These are phyloP conservation scores for Narcine bancroftii DNA, from an alignment of 2,113 vertebrate species.

Conservation along the genomic window DNA sequence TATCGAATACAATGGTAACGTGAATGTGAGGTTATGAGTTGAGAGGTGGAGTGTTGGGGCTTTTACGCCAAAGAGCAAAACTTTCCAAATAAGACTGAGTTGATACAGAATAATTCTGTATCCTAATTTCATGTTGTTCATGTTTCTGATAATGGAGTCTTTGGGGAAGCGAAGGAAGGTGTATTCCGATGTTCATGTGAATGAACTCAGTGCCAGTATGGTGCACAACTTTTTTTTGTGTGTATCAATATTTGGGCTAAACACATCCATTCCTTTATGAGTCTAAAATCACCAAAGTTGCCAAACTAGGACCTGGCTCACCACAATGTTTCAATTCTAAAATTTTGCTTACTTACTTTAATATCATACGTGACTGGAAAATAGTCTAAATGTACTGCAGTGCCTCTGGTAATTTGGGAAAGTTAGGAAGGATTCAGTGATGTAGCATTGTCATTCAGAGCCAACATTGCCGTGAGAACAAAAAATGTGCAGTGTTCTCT, in stretches of 20 bases:
- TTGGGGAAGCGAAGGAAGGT: too few species aligned
- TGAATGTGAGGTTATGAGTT: background rate
- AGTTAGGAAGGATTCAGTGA: too few species aligned
- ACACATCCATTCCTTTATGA: background rate
- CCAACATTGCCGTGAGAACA: too few species aligned
- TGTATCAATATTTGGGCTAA: background rate
- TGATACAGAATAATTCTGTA: background rate
- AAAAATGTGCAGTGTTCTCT: too few species aligned
- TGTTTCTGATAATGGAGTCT: background rate
- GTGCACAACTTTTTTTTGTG: background rate
- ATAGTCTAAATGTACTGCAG: too few species aligned
- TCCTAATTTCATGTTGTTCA: background rate
- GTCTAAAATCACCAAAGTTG: background rate
- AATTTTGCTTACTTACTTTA: background rate
- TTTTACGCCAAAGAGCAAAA: background rate
- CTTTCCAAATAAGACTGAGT: background rate
- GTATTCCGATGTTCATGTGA: background rate
- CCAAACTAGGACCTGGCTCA: background rate
- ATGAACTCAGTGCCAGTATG: background rate
- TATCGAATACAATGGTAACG: background rate
- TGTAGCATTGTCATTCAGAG: too few species aligned
- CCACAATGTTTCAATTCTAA: background rate
- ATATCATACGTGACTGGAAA: too few species aligned
- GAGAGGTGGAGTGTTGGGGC: background rate
- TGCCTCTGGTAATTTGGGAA: too few species aligned